Percentiles rank a stretch among this genome's conserved stretches.
Conservation (phyloP, 1,140 invertebrate genomes). For the Drosophila rufa region DNA sequence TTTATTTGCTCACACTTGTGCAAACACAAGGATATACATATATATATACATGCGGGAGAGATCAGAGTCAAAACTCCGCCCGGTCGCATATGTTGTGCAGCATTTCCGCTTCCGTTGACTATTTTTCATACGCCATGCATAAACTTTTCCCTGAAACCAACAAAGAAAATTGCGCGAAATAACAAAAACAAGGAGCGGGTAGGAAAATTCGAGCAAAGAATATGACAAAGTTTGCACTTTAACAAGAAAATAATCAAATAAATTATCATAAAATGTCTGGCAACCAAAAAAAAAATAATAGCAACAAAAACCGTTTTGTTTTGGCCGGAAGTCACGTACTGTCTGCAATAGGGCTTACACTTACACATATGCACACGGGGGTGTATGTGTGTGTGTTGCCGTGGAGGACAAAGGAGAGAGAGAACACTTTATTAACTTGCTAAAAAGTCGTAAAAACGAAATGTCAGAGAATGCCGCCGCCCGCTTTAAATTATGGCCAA, state of each 20-base stretch:
- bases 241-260: conserved; percentile 84
- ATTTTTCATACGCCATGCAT: conserved; percentile 53
- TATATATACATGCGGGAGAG: conserved; percentile 5
- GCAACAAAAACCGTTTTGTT: conserved; percentile 75
- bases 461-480: conserved; percentile 42
- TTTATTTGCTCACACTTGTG: conserved; percentile 61
- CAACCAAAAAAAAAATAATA: conserved; percentile 22
- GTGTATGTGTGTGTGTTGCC: conserved; percentile 5
- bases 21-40: conserved; percentile 36
- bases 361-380: conserved; percentile 46
- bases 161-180: conserved; percentile 55
- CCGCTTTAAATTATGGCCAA: conserved; percentile 77
- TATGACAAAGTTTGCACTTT: conserved; percentile 82
- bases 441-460: conserved; percentile 62
- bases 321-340: conserved; percentile 83
- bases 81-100: conserved; percentile 78
- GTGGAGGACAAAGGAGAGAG: conserved; percentile 15
- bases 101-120: conserved; percentile 77
- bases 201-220: conserved; percentile 39
- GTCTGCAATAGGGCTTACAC: conserved; percentile 60
- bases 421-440: conserved; percentile 62
- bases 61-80: conserved; percentile 41
- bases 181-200: conserved; percentile 35
- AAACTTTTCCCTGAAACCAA: conserved; percentile 53
- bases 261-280: conserved; percentile 80